These are phyloP conservation scores for Steatocranus sp. DNA, from an alignment of 2,797 vertebrate species.

Conservation along the genomic window DNA sequence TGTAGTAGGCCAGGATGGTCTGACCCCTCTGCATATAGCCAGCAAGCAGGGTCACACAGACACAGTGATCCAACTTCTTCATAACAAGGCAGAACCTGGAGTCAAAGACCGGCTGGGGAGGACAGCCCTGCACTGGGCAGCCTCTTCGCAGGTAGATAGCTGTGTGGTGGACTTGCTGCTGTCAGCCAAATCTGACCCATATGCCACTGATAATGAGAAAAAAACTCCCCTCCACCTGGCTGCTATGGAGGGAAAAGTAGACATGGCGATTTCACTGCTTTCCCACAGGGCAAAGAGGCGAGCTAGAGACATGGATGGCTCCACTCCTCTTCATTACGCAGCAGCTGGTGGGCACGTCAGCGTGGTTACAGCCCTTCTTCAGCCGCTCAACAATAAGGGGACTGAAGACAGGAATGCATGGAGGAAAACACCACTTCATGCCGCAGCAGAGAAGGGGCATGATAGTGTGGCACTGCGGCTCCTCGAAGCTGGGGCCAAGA, in stretches of 20 bases:
- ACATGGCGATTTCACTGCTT: constrained; percentile 51
- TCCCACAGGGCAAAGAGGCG: constrained; percentile 60
- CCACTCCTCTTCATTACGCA: constrained; percentile 72
- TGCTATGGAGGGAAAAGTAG: constrained; percentile 55
- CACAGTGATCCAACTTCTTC: constrained; percentile 63
- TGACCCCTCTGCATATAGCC: constrained; percentile 73
- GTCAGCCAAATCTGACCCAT: constrained; percentile 61
- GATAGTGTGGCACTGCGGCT: constrained; percentile 56
- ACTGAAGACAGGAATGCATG: constrained; percentile 75
- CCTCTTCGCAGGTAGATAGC: constrained; percentile 40
- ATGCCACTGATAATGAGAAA: constrained; percentile 70
- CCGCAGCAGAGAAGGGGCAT: constrained; percentile 73
- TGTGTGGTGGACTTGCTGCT: constrained; percentile 68
- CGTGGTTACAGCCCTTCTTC: constrained; percentile 59
- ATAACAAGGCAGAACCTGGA: constrained; percentile 60
- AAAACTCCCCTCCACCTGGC: constrained; percentile 77
- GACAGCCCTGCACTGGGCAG: constrained; percentile 75
- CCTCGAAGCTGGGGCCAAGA: constrained; percentile 66
- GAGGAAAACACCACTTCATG: constrained; percentile 79
- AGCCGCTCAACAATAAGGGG: constrained; percentile 62
- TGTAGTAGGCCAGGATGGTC: constrained; percentile 51
- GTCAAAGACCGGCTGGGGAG: constrained; percentile 67
- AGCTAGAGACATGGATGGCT: constrained; percentile 79
- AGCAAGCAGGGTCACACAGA: constrained; percentile 62
- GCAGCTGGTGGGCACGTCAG: constrained; percentile 54